Percentiles rank a stretch among this genome's conserved stretches.
These are phyloP conservation scores for Apostichopus parvimensis DNA, from an alignment of 35 echinoderm and acorn worm genomes.

Conservation along the genomic window DNA sequence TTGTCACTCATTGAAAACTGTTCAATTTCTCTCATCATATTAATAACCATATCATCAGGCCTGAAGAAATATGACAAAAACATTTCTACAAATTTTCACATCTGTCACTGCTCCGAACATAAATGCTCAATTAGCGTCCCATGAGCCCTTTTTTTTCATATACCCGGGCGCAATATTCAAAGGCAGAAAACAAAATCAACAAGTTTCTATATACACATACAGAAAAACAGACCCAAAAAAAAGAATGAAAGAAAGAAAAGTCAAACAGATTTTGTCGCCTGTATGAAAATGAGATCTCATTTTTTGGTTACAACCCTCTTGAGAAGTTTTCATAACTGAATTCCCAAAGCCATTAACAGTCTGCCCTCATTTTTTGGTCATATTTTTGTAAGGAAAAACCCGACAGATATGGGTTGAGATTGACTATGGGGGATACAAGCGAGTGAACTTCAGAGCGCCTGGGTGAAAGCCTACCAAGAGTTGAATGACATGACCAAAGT, in stretches of 20 bases:
- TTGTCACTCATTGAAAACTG: not conserved
- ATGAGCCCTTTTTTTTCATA: not conserved
- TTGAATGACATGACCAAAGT: constrained; percentile 26
- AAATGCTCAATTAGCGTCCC: constrained; percentile 31
- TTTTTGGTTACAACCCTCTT: constrained; percentile 32
- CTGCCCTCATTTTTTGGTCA: constrained; percentile 31
- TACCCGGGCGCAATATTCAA: constrained; percentile 1
- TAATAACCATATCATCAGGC: not conserved
- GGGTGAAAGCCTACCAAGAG: constrained; percentile 39
- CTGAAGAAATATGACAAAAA: constrained; percentile 11
- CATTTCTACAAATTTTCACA: constrained; percentile 11
- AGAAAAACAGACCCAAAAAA: too few relatives aligned
- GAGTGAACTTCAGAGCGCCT: constrained; percentile 28
- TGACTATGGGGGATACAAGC: constrained; percentile 32
- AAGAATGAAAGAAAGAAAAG: not conserved
- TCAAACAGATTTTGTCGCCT: not conserved
- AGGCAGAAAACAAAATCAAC: constrained; percentile 3
- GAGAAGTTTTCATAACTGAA: constrained; percentile 45
- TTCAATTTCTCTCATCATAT: constrained; percentile 6
- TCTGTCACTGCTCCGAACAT: constrained; percentile 13
- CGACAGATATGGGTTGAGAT: constrained; percentile 45
- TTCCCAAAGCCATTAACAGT: constrained; percentile 43
- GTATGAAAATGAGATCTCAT: constrained; percentile 22
- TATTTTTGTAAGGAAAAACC: constrained; percentile 15
- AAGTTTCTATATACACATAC: not conserved